Evolutionary conservation across 2,888 invertebrate genomes (phyloP).

Genomic region (Sialis lutaria): DNA sequence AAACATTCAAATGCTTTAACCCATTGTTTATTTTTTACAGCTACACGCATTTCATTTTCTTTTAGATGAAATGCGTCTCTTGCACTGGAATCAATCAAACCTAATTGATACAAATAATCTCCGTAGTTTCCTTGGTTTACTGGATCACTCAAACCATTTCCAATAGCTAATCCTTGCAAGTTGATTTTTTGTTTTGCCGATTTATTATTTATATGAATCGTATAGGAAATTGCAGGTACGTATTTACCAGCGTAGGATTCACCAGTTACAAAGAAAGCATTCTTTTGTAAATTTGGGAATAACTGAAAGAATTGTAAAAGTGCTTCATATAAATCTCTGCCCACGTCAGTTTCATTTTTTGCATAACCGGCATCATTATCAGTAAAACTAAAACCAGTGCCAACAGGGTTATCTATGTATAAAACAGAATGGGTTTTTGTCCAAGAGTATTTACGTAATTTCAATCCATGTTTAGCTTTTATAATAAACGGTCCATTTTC

Average conservation of each 20-base stretch:
- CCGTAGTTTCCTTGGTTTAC: slow-evolving; percentile 59
- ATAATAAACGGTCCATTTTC: slow-evolving; percentile 68
- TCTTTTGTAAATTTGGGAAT: slow-evolving; percentile 55
- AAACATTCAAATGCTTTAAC: slow-evolving; percentile 53
- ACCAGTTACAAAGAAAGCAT: slow-evolving; percentile 74
- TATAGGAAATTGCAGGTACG: slow-evolving; percentile 58
- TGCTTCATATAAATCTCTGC: slow-evolving; percentile 57
- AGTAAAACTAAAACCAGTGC: slow-evolving; percentile 85
- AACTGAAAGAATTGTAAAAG: slow-evolving; percentile 67
- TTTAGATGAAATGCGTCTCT: slow-evolving; percentile 37
- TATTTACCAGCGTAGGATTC: slow-evolving; percentile 80
- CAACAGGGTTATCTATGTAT: slow-evolving; percentile 87
- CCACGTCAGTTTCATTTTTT: slow-evolving; percentile 61
- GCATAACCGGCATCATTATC: slow-evolving; percentile 59
- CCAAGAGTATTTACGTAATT: slow-evolving; percentile 61
- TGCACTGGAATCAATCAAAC: slow-evolving; percentile 47
- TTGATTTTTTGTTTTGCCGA: slow-evolving; percentile 45
- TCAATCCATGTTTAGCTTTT: slow-evolving; percentile 22
- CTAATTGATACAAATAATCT: slow-evolving; percentile 63
- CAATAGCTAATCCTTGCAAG: slow-evolving; percentile 52
- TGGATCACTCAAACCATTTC: slow-evolving; percentile 68
- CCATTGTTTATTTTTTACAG: slow-evolving; percentile 46
- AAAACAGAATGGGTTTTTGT: slow-evolving; percentile 58
- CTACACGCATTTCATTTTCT: slow-evolving; percentile 36
- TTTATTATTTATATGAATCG: slow-evolving; percentile 47